These are phyloP conservation scores for Campoletis raptor DNA, from an alignment of 2,888 invertebrate genomes.

Conservation along the genomic window DNA sequence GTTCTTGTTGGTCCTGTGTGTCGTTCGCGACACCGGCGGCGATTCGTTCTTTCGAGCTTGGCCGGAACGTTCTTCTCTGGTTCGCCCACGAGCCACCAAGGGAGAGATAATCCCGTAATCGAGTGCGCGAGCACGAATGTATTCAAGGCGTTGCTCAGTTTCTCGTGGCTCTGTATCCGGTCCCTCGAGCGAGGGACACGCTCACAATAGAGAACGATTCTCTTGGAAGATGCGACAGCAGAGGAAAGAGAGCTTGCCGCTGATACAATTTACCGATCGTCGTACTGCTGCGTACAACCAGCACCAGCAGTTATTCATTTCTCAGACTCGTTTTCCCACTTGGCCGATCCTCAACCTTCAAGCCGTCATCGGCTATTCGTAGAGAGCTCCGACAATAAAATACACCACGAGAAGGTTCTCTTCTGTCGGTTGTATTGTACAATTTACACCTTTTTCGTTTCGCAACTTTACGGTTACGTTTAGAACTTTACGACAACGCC, in stretches of 20 bases:
- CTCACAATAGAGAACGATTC: constrained; percentile 1
- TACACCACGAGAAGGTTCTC: background rate
- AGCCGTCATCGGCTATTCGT: constrained; percentile 15
- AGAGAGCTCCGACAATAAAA: constrained; percentile 43
- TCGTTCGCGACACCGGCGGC: constrained; percentile 30
- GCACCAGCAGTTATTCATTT: constrained; percentile 47
- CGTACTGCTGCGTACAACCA: constrained; percentile 2
- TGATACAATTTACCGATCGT: constrained; percentile 62
- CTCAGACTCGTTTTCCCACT: constrained; percentile 45
- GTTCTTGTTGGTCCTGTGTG: constrained; percentile 20
- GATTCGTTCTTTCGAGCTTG: constrained; percentile 35
- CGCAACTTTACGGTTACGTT: background rate
- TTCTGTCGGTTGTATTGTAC: background rate
- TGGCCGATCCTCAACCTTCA: constrained; percentile 21
- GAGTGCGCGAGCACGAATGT: constrained; percentile 73
- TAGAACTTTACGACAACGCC: background rate
- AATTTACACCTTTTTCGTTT: constrained; percentile 7
- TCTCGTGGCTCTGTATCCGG: constrained; percentile 48
- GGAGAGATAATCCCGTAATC: constrained; percentile 73
- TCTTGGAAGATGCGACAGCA: constrained; percentile 11
- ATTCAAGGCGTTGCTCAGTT: constrained; percentile 61
- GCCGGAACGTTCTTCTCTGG: constrained; percentile 33
- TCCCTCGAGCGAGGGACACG: constrained; percentile 16
- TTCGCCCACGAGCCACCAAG: constrained; percentile 42
- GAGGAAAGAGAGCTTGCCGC: background rate